Percentiles rank a stretch among this genome's conserved stretches.
These are phyloP conservation scores for Vandiemenella viatica DNA, from an alignment of 2,888 invertebrate genomes.

Conservation along the genomic window DNA sequence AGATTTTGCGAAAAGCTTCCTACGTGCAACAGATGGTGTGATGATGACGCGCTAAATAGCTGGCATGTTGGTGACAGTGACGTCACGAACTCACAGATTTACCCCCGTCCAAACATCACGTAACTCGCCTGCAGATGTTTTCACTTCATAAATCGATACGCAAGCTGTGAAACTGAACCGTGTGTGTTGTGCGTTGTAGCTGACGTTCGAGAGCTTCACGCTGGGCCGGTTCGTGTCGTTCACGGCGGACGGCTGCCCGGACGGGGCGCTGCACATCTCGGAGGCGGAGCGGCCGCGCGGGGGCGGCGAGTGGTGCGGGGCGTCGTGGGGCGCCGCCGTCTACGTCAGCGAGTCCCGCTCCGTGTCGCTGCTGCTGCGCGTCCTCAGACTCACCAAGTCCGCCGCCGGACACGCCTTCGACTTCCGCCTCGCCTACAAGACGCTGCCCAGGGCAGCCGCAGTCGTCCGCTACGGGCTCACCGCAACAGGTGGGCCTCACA, in stretches of 20 bases:
- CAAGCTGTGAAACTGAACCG: too few relatives aligned
- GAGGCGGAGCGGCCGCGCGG: conserved; percentile 70
- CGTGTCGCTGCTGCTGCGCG: conserved; percentile 49
- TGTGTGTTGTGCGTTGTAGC: too few relatives aligned
- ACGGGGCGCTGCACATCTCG: conserved; percentile 75
- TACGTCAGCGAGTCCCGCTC: conserved; percentile 76
- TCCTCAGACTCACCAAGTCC: conserved; percentile 58
- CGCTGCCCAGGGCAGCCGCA: conserved; percentile 60
- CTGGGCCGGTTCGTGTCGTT: conserved; percentile 78
- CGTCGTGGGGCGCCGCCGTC: conserved; percentile 73
- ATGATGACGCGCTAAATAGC: too few relatives aligned
- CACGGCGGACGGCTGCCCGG: conserved; percentile 75
- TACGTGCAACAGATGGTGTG: too few relatives aligned
- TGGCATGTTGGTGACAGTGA: too few relatives aligned
- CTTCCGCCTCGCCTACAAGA: conserved; percentile 77
- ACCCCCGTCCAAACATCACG: too few relatives aligned
- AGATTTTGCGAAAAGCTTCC: too few relatives aligned
- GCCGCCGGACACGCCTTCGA: conserved; percentile 82
- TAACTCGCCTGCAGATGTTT: too few relatives aligned
- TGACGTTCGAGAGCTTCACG: conserved; percentile 82
- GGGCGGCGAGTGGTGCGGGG: conserved; percentile 83
- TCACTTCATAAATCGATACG: too few relatives aligned
- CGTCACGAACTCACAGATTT: too few relatives aligned
- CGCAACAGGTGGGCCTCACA: too few relatives aligned
- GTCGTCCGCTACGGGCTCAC: conserved; percentile 66